Evolutionary conservation across 2,797 vertebrate species (phyloP), one percentile per base, ranked within the genome.

Genomic region (Podarcis lilfordi): DNA sequence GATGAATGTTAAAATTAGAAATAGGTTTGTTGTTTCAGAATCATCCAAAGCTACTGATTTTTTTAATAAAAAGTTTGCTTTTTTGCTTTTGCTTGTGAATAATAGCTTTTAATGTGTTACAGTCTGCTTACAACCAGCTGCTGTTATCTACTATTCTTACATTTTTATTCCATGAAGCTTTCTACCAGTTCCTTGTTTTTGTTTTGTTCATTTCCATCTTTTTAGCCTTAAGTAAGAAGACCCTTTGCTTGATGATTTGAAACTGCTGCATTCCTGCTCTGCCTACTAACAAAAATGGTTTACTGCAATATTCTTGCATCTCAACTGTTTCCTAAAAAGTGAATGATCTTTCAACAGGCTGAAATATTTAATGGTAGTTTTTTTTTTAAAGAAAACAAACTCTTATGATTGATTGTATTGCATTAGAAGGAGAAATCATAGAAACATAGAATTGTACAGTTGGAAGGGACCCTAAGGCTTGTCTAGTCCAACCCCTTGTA

Each of bases 171-270:
- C 93, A 0, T 74, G 82, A 88, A 59, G 19, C 88, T 86, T 94
- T 76, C n/a, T 81, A 64, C 69, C 89, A 45, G 89, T 92, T 88
- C 82, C 91, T 91, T 93, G 93, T 92, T 91, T 85, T 94, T 92
- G 94, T 90, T 85, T 82, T 88, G 84, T 88, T 86, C 27, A 91
- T 93, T 94, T 95, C 89, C 86, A 80, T 96, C 92, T 89, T 96
- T 96, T 95, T 92, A 94, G 96, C 95, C 96, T 96, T 97, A 96
- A 96, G 89, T 84, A 84, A 94, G 92, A 92, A 95, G 91, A 93
- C 89, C 93, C 92, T 95, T 64, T 89, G 91, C 91, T 88, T 87
- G 69, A 72, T 91, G 75, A 87, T 93, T 90, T 90, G 17, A 68
- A 94, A 89, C 86, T 94, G 92, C 93, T 92, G 89, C 90, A 92